Conservation (phyloP, 2,888 invertebrate species). For the Leucoma salicis region DNA sequence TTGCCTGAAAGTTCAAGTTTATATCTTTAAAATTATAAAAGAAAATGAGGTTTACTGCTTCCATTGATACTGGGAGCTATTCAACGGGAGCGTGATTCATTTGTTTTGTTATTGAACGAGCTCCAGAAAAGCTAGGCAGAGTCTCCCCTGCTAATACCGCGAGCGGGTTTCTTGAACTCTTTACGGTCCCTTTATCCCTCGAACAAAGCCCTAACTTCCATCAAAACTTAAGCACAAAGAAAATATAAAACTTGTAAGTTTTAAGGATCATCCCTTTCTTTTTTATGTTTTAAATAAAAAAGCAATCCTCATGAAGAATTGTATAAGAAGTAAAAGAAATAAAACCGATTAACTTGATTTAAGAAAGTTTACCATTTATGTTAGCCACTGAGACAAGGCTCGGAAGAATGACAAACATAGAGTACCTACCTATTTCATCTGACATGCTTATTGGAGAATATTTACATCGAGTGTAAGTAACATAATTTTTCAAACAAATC, state of each 20-base stretch:
- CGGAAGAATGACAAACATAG: no score
- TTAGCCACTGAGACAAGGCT: background rate
- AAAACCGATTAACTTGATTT: constrained; percentile 34
- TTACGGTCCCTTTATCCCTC: constrained; percentile 40
- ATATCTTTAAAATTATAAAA: constrained; percentile 4
- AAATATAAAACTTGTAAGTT: constrained; percentile 70
- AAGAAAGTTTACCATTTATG: background rate
- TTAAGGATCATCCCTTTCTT: constrained; percentile 65
- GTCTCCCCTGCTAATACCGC: constrained; percentile 31
- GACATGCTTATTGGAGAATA: no score
- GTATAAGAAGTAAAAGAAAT: constrained; percentile 44
- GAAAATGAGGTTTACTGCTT: constrained; percentile 17
- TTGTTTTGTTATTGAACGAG: constrained; percentile 37
- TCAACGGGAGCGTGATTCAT: constrained; percentile 26
- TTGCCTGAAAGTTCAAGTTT: no score
- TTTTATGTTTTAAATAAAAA: constrained; percentile 51
- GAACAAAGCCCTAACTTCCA: constrained; percentile 65
- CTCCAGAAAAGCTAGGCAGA: constrained; percentile 18
- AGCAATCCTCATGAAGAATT: constrained; percentile 54
- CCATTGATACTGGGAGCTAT: constrained; percentile 28
- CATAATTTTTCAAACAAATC: no score
- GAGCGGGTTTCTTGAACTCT: constrained; percentile 45
- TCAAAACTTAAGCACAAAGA: constrained; percentile 66
- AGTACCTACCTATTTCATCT: no score
- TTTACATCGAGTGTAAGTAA: no score